Conservation (phyloP, 2,113 vertebrate genomes). For the Otolemur garnettii region DNA sequence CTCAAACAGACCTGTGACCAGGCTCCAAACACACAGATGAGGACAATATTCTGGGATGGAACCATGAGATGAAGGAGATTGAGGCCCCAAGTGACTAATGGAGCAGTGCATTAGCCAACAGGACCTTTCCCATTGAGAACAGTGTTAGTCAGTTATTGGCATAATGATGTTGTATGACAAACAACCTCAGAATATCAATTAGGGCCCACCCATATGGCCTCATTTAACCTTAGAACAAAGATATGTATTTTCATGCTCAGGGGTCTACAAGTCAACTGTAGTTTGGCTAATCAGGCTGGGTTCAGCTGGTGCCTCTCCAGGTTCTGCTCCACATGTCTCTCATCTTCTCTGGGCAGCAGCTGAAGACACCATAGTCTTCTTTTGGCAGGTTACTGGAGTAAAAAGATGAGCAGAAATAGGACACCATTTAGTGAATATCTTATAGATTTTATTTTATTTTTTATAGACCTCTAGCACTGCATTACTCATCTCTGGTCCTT, state of each 20-base stretch:
- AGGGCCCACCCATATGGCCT: too few species aligned
- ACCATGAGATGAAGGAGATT: neutral
- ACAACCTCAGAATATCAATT: neutral
- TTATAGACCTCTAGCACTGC: neutral
- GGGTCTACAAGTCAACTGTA: neutral
- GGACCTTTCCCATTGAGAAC: neutral
- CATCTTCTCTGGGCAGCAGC: neutral
- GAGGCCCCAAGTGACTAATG: neutral
- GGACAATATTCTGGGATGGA: neutral
- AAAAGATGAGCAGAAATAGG: neutral
- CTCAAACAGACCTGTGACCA: neutral
- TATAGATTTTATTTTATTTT: neutral
- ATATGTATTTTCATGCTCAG: neutral
- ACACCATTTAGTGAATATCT: neutral
- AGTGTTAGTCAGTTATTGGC: neutral
- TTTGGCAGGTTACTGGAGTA: neutral
- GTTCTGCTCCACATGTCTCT: neutral
- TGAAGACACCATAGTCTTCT: neutral
- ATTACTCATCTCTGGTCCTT: neutral
- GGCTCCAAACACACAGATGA: neutral
- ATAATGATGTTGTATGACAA: neutral
- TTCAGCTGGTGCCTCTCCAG: neutral
- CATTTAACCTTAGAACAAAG: neutral
- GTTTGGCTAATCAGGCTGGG: neutral
- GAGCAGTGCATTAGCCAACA: neutral